phyloP scores from a whole-genome alignment of 2,113 vertebrate genomes.

The Ovis canadensis region DNA sequence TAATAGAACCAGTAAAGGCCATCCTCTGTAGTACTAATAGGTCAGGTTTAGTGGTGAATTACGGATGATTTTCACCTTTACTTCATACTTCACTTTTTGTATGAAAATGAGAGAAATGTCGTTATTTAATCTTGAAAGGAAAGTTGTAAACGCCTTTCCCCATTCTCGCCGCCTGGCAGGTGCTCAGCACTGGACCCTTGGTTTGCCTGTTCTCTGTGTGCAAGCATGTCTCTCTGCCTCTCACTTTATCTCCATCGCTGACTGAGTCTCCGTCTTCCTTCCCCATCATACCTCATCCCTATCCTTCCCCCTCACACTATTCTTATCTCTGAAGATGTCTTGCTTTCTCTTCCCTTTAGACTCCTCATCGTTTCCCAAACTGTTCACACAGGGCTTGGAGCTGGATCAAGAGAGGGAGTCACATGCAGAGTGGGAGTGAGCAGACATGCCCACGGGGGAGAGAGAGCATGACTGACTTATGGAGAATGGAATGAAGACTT shows the following conservation, averaged over 20 bases:
- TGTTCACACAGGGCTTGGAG: not conserved
- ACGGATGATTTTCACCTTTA: not conserved
- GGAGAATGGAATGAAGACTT: conserved; percentile 41
- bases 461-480: not conserved
- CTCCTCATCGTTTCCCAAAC: not conserved
- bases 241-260: not conserved
- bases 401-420: not conserved
- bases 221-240: not conserved
- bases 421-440: not conserved
- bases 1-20: not conserved
- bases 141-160: not conserved
- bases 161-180: not conserved
- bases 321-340: not conserved
- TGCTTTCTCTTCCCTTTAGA: not conserved
- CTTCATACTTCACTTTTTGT: not conserved
- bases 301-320: not conserved
- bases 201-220: not conserved
- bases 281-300: not conserved
- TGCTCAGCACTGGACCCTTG: not conserved
- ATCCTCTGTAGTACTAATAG: not conserved
- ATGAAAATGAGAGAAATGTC: not conserved
- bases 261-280: not conserved
- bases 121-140: not conserved
- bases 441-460: not conserved
- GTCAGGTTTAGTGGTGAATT: not conserved